Evolutionary conservation across 2,888 invertebrate genomes (phyloP), one percentile per base, ranked within the genome.

Genomic region (Agriotes lineatus): DNA sequence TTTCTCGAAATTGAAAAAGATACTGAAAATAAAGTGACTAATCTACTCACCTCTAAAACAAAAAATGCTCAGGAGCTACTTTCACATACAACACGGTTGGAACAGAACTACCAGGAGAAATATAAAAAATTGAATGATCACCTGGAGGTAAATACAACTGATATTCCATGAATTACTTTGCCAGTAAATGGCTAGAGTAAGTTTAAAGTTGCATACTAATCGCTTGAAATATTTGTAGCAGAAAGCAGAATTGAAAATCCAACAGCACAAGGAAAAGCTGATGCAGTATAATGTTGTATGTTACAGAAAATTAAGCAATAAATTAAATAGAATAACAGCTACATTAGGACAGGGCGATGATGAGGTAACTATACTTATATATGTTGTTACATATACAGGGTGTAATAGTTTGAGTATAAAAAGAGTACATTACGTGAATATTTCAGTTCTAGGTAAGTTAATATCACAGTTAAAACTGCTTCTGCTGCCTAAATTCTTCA

Each of bases 1-100:
- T 76, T 76, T 67, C 19, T 64, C 16, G 67, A 64, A n/a, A 30
- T 76, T n/a, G 76, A 77, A 59, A 57, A 20, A 12, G 69, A 73
- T 44, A 74, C 74, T 10, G 42, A 71, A 16, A 63, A 39, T 1
- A 25, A 20, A 6, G 45, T 42, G 4, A 22, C 14, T 14, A 6
- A 54, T 19, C n/a, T 54, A 4, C 42, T 20, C 30, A 33, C 12
- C 5, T 25, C 25, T 25, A 25, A 3, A 5, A 25, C 25, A 3
- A 25, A 33, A 9, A 30, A 44, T 10, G 33, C 54, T 14, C 42
- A 12, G 33, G 19, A 63, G 14, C 42, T 56, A 14, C 20, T 54
- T 44, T 39, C 39, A n/a, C 30, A 30, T 25, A 25, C 42, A n/a
- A 7, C n/a, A 14, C 20, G 56, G 4, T 16, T 63, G 20, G 44